Evolutionary conservation across 2,797 vertebrate species (phyloP), one percentile per base, ranked within the genome.

Genomic region (Buphagus erythrorhynchus): DNA sequence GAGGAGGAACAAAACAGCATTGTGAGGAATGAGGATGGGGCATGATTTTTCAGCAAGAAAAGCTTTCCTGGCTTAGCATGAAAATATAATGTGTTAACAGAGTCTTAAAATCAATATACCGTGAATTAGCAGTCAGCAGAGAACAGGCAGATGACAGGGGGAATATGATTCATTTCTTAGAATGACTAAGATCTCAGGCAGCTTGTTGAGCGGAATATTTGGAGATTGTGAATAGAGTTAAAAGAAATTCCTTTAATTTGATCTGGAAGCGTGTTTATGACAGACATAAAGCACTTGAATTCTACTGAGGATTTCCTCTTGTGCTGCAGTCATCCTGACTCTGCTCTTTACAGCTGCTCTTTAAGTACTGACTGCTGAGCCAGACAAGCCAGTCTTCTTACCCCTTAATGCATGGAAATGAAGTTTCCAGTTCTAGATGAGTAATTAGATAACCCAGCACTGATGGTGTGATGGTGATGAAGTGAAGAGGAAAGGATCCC

Each of bases 81-180:
- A 95, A 97, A 95, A 97, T 91, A 95, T 89, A 93, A 59, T 78
- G 89, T 88, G 89, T 88, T 95, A 97, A 96, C 91, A 96, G 94
- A 96, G 94, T 95, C 91, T 97, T 89, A 92, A 95, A 96, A 97
- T 98, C 96, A 80, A 98, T 97, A 96, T 81, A 33, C 89, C 86
- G 69, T 97, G 96, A 98, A 97, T 98, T 97, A 97, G 93, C 94
- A 97, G 95, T 94, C 96, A 95, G 96, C 66, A 81, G 96, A 86
- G 63, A 97, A 97, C 93, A 92, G 91, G 83, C 90, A 94, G 66
- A 86, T 25, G 63, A 94, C 95, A 93, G 66, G 93, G 79, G 67
- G 96, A 95, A 91, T 93, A 95, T 95, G 95, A 98, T 97, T 98
- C 91, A 97, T 97, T 95, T 95, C 95, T 96, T 80, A 88, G 90